Evolutionary conservation across 2,113 vertebrate species (phyloP), one percentile per base, ranked within the genome.

Genomic region (Glaucidium brasilianum): DNA sequence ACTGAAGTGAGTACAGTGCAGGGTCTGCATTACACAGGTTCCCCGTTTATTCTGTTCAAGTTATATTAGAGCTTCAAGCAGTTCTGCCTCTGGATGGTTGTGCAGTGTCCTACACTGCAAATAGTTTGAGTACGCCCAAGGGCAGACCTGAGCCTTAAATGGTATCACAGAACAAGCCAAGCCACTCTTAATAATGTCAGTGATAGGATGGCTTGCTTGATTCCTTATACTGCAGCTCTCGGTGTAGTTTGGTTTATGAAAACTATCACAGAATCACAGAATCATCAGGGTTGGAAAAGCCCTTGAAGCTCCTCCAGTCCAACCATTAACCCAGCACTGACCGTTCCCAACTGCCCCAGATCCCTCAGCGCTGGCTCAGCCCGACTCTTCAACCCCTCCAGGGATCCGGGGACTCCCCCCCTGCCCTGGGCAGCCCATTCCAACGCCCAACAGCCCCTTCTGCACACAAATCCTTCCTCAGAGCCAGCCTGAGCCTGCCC

Each of bases 51-150:
- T 78, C 41, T 76, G 21, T 67, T 77, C 22, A 50, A 63, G 52
- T 81, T 66, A 5, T 68, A 5, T 35, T 83, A 27, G 52, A 63
- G 43, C 39, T 59, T 58, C 47, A 8, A 50, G 35, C 47, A 29
- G 39, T 76, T 81, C 83, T 96, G 56, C 35, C 19, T 79, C 53
- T 84, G 66, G 52, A n/a, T 45, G 35, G 30, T 72, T 93, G 50
- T 90, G 90, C 88, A 66, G 68, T 80, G 53, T 85, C 89, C 92
- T 95, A 52, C 34, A 12, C 84, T 94, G 85, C 72, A 76, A 81
- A 67, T 15, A 67, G 32, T 73, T 68, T 85, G 35, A 88, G 49
- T 64, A 77, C 18, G 35, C 34, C 55, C 92, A 96, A 91, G 92
- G 85, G 76, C 74, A 92, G 53, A 91, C 41, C 73, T 53, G 56